Evolutionary conservation across 2,888 invertebrate species (phyloP).

Genomic region (Chaitophorus viminalis): DNA sequence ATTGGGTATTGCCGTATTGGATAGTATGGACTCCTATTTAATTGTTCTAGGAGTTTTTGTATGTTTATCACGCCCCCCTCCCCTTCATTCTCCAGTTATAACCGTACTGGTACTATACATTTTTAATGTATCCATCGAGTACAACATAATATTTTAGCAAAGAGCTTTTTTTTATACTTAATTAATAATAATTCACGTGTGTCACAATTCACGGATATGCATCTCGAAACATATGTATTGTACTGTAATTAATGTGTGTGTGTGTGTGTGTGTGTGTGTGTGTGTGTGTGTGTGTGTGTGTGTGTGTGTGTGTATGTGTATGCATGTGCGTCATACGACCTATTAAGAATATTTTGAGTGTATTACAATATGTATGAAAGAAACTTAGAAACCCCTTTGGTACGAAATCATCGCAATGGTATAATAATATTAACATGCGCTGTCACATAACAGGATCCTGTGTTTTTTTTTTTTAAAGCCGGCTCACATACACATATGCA

Average conservation of each 20-base stretch:
- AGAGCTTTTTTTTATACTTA: background rate
- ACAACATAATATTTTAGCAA: background rate
- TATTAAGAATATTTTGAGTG: background rate
- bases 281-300: background rate
- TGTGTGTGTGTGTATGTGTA: background rate
- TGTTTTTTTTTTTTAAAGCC: background rate
- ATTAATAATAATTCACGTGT: background rate
- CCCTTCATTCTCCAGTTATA: no score
- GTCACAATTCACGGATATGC: background rate
- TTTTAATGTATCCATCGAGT: no score
- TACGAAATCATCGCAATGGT: background rate
- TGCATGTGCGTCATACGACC: background rate
- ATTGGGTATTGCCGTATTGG: no score
- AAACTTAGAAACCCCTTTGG: background rate
- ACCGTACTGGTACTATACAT: no score
- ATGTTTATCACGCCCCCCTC: no score
- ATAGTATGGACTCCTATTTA: no score
- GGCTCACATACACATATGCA: background rate
- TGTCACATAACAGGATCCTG: background rate
- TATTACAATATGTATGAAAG: constrained; percentile 1
- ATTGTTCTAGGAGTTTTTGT: no score
- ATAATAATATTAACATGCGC: background rate
- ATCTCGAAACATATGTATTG: background rate
- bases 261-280: background rate
- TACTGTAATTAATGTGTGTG: background rate